Base-by-base conservation (phyloP, 1,140 invertebrate genomes). In the Pararge aegeria region DNA sequence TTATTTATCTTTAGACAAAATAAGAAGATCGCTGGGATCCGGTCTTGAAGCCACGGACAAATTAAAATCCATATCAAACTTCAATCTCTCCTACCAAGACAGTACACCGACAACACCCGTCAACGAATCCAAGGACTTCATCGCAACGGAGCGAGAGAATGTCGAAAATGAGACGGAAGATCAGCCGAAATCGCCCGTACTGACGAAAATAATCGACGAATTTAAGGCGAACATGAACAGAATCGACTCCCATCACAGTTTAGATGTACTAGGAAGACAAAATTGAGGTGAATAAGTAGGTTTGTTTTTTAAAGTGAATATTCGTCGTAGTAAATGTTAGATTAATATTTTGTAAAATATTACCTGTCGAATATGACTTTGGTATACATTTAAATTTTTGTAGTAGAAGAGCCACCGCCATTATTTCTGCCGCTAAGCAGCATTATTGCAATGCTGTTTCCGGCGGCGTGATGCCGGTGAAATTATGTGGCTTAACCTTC, bases 211-310 rank as follows among this genome's bases (percentile, higher is more conserved):
- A 21, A 66, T 0, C 50, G 80, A 90, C 12, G 88, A 90, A 1
- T 69, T 89, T 1, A 91, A 91, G 64, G 90, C 90, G 1, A 91
- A 91, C 42, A 90, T 91, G 64, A 91, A 90, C 30, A 77, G 88
- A 49, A 90, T 91, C 34, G 88, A 90, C 51, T 90, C 87, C 0
- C 88, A 91, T 57, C 90, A 90, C 57, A 81, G 78, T 50, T 68
- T 91, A 16, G 88, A 91, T 16, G 49, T 68, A 0, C 55, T 90
- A 7, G 83, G 64, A 2, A 68, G 69, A 49, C 52, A 61, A 40
- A 49, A 40, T 40, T 18, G 18, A 29, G 15, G 13, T 27, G 27
- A 21, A 12, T 38, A 38, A 38, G 30, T 34, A 34, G 30, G 4
- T 34, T 34, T n/a, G 3, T 24, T 24, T 24, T 4, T 24, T 24